A percentile compares a stretch with the other conserved stretches of the same genome.
Evolutionary conservation across 2,113 vertebrate genomes (phyloP).

Genomic region (Tachuris rubrigastra): DNA sequence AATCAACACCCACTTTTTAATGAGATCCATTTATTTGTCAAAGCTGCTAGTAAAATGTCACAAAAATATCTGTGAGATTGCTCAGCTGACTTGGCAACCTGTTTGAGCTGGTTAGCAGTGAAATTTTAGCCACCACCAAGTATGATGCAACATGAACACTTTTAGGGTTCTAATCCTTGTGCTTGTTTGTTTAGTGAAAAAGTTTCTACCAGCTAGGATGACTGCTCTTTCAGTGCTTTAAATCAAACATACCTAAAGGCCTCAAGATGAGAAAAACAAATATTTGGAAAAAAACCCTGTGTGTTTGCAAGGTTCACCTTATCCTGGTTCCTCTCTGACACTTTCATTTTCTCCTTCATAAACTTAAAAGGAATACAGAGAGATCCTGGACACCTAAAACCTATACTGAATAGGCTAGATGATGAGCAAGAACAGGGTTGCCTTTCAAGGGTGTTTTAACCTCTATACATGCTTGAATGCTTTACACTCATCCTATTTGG

Average conservation of each 20-base stretch:
- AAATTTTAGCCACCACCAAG: constrained; percentile 6
- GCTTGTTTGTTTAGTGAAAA: constrained; percentile 59
- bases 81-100: neutral
- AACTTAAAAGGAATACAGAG: constrained; percentile 8
- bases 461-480: neutral
- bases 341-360: constrained; percentile 54
- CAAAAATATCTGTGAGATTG: neutral
- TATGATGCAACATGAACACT: neutral
- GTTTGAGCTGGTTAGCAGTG: neutral
- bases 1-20: neutral
- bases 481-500: neutral
- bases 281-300: constrained; percentile 41
- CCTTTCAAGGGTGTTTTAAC: neutral
- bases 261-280: constrained; percentile 75
- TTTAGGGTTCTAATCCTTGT: constrained; percentile 14
- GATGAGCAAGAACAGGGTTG: neutral
- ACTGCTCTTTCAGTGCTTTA: constrained; percentile 62
- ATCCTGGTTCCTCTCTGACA: constrained; percentile 9
- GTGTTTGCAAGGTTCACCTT: constrained; percentile 18
- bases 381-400: constrained; percentile 4
- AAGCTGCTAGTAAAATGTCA: neutral
- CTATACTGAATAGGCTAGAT: neutral
- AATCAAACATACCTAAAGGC: constrained; percentile 65
- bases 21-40: neutral
- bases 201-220: constrained; percentile 36